These are phyloP conservation scores for Electrona antarctica DNA, from an alignment of 2,113 vertebrate genomes.

Conservation along the genomic window DNA sequence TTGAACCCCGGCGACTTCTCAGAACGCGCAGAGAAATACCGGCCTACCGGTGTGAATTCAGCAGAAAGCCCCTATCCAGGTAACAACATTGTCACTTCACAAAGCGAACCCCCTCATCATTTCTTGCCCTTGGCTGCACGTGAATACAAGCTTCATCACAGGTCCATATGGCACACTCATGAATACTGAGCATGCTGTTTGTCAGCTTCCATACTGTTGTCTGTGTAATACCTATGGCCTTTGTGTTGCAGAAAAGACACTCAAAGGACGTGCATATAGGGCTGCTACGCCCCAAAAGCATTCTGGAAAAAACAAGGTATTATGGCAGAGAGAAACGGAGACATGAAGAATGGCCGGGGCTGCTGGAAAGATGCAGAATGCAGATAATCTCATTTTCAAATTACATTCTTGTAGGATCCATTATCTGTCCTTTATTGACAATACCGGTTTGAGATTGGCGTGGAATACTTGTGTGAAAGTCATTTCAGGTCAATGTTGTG, in stretches of 20 bases:
- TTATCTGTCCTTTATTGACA: no score
- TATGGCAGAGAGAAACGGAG: conserved; percentile 28
- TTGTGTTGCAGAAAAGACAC: conserved; percentile 52
- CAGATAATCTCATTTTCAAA: no score
- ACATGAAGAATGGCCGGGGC: conserved; percentile 20
- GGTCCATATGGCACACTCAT: conserved; percentile 49
- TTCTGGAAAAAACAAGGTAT: conserved; percentile 22
- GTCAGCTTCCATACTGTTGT: conserved; percentile 43
- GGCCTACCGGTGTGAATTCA: no score
- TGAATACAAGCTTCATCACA: conserved; percentile 57
- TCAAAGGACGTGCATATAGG: conserved; percentile 51
- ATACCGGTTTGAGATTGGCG: no score
- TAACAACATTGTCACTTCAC: conserved; percentile 35
- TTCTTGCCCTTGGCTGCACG: conserved; percentile 28
- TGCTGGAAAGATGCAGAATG: conserved; percentile 24
- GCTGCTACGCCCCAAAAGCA: conserved; percentile 40
- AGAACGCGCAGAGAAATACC: conserved; percentile 10
- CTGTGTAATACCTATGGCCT: conserved; percentile 42
- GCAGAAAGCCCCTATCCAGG: neutral
- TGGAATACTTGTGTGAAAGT: no score
- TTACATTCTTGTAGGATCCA: no score
- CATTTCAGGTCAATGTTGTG: no score
- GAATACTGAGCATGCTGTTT: conserved; percentile 55
- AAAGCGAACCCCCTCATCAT: conserved; percentile 24
- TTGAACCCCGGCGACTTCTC: conserved; percentile 3